These are phyloP conservation scores for Mylabris sibirica DNA, from an alignment of 2,888 invertebrate species.

Conservation along the genomic window DNA sequence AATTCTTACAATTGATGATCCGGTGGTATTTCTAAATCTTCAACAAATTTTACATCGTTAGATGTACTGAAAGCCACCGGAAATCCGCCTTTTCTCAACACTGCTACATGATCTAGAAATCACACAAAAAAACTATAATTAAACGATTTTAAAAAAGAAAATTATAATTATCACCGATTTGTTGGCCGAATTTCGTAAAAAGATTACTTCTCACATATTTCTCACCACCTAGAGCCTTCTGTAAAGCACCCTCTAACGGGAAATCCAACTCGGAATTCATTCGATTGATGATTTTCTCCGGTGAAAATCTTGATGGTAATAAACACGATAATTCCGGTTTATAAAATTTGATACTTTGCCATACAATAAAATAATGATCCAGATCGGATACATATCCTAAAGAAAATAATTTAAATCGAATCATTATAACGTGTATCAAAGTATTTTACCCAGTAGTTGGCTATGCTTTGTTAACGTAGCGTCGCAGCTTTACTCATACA, in stretches of 20 bases:
- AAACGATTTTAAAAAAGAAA: neutral
- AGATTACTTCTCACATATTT: conserved; percentile 66
- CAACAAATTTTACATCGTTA: conserved; percentile 57
- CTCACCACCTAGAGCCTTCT: conserved; percentile 66
- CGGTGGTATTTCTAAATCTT: conserved; percentile 59
- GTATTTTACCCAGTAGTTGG: no score
- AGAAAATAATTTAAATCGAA: no score
- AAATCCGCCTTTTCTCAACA: conserved; percentile 64
- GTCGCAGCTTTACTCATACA: no score
- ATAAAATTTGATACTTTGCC: conserved; percentile 62
- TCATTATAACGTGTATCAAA: no score
- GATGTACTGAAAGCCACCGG: conserved; percentile 59
- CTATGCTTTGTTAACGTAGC: no score
- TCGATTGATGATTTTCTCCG: conserved; percentile 57
- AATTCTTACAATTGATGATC: conserved; percentile 64
- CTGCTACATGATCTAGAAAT: conserved; percentile 64
- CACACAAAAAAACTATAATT: conserved; percentile 39
- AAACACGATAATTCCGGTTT: conserved; percentile 52
- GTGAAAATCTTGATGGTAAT: conserved; percentile 55
- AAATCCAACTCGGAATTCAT: conserved; percentile 57
- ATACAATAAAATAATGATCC: conserved; percentile 54
- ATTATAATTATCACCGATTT: conserved; percentile 46
- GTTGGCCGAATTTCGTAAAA: conserved; percentile 59
- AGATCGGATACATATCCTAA: conserved; percentile 40
- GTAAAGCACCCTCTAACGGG: conserved; percentile 63